Conservation (phyloP, 2,888 invertebrate genomes). For the Eristalis arbustorum region DNA sequence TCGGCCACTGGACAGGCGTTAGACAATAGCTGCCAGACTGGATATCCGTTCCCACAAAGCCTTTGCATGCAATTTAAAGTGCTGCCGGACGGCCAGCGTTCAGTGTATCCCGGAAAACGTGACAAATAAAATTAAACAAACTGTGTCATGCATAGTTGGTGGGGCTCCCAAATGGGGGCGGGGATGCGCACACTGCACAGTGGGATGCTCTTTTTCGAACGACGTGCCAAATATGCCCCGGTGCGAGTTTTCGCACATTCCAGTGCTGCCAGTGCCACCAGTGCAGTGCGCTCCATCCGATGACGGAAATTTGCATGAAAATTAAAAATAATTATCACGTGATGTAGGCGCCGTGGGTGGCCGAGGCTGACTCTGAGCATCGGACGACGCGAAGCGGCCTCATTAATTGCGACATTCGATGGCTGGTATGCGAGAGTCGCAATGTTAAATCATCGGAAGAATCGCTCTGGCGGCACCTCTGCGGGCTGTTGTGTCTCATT, state of each 20-base stretch:
- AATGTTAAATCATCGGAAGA: conserved; percentile 26
- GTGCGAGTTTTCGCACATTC: conserved; percentile 45
- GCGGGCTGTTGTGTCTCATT: conserved; percentile 12
- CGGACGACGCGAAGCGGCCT: conserved; percentile 14
- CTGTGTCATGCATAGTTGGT: neutral
- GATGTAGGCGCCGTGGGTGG: neutral
- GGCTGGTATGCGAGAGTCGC: conserved; percentile 18
- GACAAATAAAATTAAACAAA: conserved; percentile 51
- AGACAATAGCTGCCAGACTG: conserved; percentile 46
- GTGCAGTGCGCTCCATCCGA: neutral
- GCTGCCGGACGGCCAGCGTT: no score
- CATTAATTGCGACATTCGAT: conserved; percentile 29
- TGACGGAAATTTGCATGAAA: conserved; percentile 34
- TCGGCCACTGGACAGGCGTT: conserved; percentile 5
- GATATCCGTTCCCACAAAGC: conserved; percentile 43
- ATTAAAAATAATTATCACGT: conserved; percentile 51
- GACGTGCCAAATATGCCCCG: conserved; percentile 26
- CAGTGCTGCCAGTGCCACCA: neutral
- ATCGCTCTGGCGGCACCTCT: neutral
- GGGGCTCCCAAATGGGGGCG: neutral
- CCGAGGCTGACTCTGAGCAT: neutral
- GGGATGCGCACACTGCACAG: neutral
- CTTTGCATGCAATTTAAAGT: conserved; percentile 46
- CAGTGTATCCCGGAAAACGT: conserved; percentile 24
- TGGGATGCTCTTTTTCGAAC: neutral